phyloP scores from a whole-genome alignment of 2,888 invertebrate genomes.

The Cryptocephalus moraei region DNA sequence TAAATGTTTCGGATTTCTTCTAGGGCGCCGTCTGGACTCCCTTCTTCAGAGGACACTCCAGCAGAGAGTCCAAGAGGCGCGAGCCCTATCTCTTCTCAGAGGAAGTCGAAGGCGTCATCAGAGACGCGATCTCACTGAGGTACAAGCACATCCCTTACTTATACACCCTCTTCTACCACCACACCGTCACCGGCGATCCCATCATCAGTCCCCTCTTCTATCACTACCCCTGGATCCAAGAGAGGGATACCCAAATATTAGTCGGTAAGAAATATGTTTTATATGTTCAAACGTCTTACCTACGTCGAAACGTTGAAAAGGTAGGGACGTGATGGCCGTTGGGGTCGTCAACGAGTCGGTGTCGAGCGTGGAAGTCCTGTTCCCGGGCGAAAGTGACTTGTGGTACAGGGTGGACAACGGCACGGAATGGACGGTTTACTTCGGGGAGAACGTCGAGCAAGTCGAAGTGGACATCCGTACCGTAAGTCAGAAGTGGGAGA shows the following conservation, averaged over 20 bases:
- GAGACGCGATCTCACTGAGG: constrained; percentile 53
- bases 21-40: constrained; percentile 84
- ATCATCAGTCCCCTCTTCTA: constrained; percentile 84
- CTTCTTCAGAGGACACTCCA: constrained; percentile 92
- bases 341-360: constrained; percentile 35
- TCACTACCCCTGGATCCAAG: constrained; percentile 71
- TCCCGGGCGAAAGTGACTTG: constrained; percentile 63
- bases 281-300: too few relatives aligned
- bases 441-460: background rate
- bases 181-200: constrained; percentile 69
- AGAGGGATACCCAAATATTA: constrained; percentile 66
- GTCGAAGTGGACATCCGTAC: constrained; percentile 10
- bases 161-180: constrained; percentile 86
- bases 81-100: constrained; percentile 90
- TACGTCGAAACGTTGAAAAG: background rate
- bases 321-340: background rate
- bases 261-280: constrained; percentile 46
- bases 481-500: too few relatives aligned
- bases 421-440: background rate
- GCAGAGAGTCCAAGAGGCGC: constrained; percentile 85
- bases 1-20: constrained; percentile 6
- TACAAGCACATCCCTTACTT: constrained; percentile 82
- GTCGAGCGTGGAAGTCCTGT: constrained; percentile 65
- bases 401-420: constrained; percentile 51
- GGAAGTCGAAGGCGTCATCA: constrained; percentile 53